Base-by-base conservation (phyloP, 2,888 invertebrate genomes). In the Parochlus steinenii region DNA sequence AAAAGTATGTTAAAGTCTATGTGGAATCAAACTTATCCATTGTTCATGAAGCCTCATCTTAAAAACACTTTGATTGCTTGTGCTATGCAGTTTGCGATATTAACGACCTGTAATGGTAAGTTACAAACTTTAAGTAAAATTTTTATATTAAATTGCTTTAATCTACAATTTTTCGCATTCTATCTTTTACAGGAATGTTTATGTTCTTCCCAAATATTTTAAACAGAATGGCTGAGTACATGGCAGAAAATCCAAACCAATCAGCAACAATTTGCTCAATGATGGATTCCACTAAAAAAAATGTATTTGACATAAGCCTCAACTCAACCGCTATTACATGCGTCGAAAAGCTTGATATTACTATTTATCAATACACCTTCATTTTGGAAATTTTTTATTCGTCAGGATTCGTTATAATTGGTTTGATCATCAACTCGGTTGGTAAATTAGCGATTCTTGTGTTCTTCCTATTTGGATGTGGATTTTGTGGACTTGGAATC, bases 161-260 rank as follows among this genome's bases (percentile, higher is more conserved):
- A n/a, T 8, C 37, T 24, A 19, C 8, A 17, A 24, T 28, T 43
- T 43, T 31, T 41, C 40, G 25, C 43, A 44, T 29, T 42, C n/a
- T n/a, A n/a, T n/a, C n/a, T n/a, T n/a, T n/a, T n/a, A n/a, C n/a
- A n/a, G n/a, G 45, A 17, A 47, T 56, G 47, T 52, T 54, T 25
- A 51, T 56, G 49, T 56, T 54, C 52, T 52, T 56, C 35, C 55
- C 55, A 4, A 48, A 52, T 32, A 53, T 56, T 10, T 41, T 55
- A 19, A 54, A 55, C 38, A 49, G 48, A 29, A 46, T 53, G 19
- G 49, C 47, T 1, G 48, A 50, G 16, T 55, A 46, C 39, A 46
- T 47, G 26, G 45, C 44, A 5, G 42, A 45, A 18, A 42, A 52
- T 39, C 51, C 52, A 0, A 42, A 41, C 12, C 43, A 47, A 25